These are phyloP conservation scores for Watsonalla cultraria DNA, from an alignment of 2,888 invertebrate genomes.

Conservation along the genomic window DNA sequence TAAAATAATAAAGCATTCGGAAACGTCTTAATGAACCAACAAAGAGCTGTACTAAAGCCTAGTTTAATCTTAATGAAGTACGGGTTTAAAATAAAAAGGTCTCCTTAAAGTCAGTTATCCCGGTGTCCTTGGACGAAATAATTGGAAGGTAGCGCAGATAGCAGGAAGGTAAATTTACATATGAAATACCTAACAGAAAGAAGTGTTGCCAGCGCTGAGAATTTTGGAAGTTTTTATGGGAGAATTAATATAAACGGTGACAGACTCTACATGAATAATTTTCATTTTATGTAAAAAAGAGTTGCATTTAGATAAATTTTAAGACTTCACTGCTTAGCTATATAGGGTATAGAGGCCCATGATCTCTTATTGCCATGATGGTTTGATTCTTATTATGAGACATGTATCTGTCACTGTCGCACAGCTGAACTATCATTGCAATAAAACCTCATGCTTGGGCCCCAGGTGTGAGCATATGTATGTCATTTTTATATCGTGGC, in stretches of 20 bases:
- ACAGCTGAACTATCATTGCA: too few species aligned
- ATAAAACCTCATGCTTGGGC: too few species aligned
- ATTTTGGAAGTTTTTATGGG: background rate
- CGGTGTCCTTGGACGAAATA: constrained; percentile 29
- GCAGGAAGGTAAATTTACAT: constrained; percentile 30
- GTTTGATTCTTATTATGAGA: too few species aligned
- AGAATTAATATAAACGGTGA: background rate
- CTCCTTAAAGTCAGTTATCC: constrained; percentile 5
- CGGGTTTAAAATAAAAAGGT: background rate
- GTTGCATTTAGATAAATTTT: too few species aligned
- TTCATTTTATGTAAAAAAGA: background rate
- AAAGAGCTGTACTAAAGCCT: background rate
- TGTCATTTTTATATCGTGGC: too few species aligned
- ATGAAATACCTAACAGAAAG: constrained; percentile 24
- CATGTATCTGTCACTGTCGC: too few species aligned
- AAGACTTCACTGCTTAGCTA: too few species aligned
- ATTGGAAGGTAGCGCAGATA: constrained; percentile 23
- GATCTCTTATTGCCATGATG: too few species aligned
- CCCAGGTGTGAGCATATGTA: too few species aligned
- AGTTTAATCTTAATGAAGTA: background rate
- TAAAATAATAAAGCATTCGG: background rate
- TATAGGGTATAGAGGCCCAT: too few species aligned
- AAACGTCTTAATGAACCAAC: background rate
- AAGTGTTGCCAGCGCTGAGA: background rate
- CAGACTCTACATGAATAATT: background rate